Percentiles rank a stretch among this genome's conserved stretches.
These are phyloP conservation scores for Ormyrus rosae DNA, from an alignment of 2,888 invertebrate species.

Conservation along the genomic window DNA sequence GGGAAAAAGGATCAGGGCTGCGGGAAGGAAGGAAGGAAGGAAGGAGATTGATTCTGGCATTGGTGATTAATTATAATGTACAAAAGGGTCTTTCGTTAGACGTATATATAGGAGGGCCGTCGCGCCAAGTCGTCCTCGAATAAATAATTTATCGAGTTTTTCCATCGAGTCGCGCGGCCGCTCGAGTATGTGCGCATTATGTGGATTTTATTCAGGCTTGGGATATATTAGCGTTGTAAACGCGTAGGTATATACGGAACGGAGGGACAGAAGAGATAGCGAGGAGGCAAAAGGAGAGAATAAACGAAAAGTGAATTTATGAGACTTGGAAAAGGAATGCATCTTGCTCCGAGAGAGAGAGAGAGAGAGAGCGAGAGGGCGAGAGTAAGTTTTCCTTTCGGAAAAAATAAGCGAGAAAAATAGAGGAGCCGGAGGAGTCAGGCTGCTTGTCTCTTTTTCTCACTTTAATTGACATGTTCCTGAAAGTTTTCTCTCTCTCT, in stretches of 20 bases:
- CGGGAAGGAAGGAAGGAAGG: conserved; percentile 24
- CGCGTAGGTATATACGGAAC: background rate
- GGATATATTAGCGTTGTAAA: conserved; percentile 41
- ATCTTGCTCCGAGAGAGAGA: conserved; percentile 36
- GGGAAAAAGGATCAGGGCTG: conserved; percentile 13
- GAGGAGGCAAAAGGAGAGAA: conserved; percentile 11
- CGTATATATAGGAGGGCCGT: background rate
- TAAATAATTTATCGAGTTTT: conserved; percentile 52
- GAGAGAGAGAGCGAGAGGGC: conserved; percentile 8
- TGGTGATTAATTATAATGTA: conserved; percentile 51
- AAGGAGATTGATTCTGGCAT: conserved; percentile 49
- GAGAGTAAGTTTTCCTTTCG: conserved; percentile 50
- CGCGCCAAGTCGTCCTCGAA: conserved; percentile 3
- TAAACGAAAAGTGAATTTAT: conserved; percentile 55
- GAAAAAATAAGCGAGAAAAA: conserved; percentile 55
- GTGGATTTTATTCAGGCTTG: conserved; percentile 13
- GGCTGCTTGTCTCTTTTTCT: conserved; percentile 52
- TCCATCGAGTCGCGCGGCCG: conserved; percentile 29
- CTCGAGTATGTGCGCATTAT: background rate
- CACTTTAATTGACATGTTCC: conserved; percentile 62
- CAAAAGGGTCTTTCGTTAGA: conserved; percentile 27
- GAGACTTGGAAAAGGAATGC: conserved; percentile 55
- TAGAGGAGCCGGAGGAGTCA: conserved; percentile 41
- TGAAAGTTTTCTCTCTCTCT: conserved; percentile 55
- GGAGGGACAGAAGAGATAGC: background rate